Evolutionary conservation across 2,888 invertebrate species (phyloP), one percentile per base, ranked within the genome.

Genomic region (Blastobasis lacticolella): DNA sequence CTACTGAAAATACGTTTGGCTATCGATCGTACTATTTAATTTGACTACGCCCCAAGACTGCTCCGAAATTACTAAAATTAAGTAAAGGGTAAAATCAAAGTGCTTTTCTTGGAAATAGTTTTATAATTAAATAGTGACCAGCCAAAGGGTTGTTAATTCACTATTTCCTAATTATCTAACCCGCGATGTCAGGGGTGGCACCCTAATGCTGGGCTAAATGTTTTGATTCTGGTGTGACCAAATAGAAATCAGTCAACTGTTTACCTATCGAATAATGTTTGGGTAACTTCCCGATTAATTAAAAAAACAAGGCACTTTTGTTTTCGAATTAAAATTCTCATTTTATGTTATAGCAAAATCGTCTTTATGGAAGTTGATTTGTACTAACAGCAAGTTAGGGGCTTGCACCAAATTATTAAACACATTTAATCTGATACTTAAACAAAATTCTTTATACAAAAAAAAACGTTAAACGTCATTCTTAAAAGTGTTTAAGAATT

Each of bases 81-180:
- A 23, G 23, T 23, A 23, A 23, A 23, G 23, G 23, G 23, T 23
- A 2, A 23, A 23, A 1, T 2, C 23, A 23, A 23, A 23, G 23
- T 23, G 23, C 66, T 62, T 64, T 69, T 75, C 71, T 77, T 73
- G 68, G 59, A 66, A 55, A 61, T 67, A 64, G 68, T 71, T 63
- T 54, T 59, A 62, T 73, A 71, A 73, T 69, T 67, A 61, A 69
- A 71, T 74, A 63, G 70, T 67, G 71, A 66, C 62, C 62, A 60
- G 58, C 62, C 67, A 75, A 80, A 78, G 80, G 83, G 79, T 75
- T 75, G 64, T 71, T 65, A 73, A 81, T 79, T 75, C 81, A 86
- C 88, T 87, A 88, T 88, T 88, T 88, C 88, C 88, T 86, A 75
- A 84, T 87, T 76, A 79, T 64, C 70, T 68, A 70, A 73, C 65